phyloP scores from a whole-genome alignment of 37 sponge, comb jelly and placozoan genomes.

The Spongilla lacustris region DNA sequence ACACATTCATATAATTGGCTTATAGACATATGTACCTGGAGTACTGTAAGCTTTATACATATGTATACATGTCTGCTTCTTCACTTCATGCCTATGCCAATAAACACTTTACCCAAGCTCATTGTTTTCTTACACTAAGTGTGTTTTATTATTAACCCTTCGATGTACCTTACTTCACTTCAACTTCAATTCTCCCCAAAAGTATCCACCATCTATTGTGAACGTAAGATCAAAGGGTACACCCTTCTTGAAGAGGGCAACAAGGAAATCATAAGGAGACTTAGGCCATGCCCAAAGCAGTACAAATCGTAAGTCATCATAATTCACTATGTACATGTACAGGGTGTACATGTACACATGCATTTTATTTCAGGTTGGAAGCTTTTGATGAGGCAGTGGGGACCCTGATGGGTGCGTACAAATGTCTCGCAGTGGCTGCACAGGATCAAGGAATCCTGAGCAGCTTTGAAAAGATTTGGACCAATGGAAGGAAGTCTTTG shows the following conservation, averaged over 20 bases:
- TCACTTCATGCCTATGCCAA: too few species aligned
- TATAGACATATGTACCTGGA: too few species aligned
- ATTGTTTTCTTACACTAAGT: too few species aligned
- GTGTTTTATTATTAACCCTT: too few species aligned
- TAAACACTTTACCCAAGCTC: too few species aligned
- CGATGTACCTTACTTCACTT: too few species aligned
- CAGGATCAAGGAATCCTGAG: constrained; percentile 36
- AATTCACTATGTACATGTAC: background rate
- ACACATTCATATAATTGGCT: too few species aligned
- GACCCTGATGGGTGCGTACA: constrained; percentile 17
- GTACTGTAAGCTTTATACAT: too few species aligned
- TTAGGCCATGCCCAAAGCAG: constrained; percentile 71
- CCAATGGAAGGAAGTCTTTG: background rate
- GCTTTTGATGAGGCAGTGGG: constrained; percentile 43
- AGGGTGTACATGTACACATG: too few species aligned
- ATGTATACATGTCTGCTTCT: too few species aligned
- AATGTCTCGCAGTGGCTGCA: constrained; percentile 10
- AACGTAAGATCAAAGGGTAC: constrained; percentile 59
- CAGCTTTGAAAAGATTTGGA: constrained; percentile 61
- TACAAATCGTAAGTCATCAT: constrained; percentile 54
- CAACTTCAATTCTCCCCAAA: background rate
- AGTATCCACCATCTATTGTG: constrained; percentile 43
- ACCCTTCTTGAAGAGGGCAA: constrained; percentile 62
- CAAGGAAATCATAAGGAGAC: constrained; percentile 53
- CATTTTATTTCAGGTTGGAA: constrained; percentile 33